A percentile compares a stretch with the other conserved stretches of the same genome.
These are phyloP conservation scores for Diorhabda carinulata DNA, from an alignment of 1,140 invertebrate species.

Conservation along the genomic window DNA sequence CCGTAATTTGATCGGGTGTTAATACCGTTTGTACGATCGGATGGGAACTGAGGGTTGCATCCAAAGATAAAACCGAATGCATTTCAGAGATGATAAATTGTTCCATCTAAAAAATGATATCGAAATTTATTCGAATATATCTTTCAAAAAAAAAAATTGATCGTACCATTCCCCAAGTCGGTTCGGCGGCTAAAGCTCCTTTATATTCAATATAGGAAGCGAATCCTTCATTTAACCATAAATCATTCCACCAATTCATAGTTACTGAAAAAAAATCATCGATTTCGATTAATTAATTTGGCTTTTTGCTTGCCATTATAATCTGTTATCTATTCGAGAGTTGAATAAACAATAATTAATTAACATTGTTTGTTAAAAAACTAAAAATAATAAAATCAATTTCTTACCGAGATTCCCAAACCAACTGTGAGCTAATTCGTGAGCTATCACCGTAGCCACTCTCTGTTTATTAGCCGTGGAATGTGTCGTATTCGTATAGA, in stretches of 20 bases:
- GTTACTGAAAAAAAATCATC: conserved; percentile 60
- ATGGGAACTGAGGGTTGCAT: conserved; percentile 80
- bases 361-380: neutral
- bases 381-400: neutral
- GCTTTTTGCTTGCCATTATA: no score
- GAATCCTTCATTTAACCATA: conserved; percentile 93
- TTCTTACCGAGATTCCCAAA: conserved; percentile 76
- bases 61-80: conserved; percentile 69
- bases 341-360: no score
- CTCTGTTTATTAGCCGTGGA: conserved; percentile 72
- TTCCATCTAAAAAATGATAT: conserved; percentile 36
- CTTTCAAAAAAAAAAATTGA: no score
- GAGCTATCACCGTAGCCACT: conserved; percentile 77
- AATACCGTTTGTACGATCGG: conserved; percentile 79
- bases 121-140: neutral
- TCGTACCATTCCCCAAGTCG: conserved; percentile 78
- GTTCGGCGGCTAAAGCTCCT: conserved; percentile 65
- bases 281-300: no score
- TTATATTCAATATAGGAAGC: conserved; percentile 83
- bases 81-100: conserved; percentile 72
- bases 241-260: conserved; percentile 88
- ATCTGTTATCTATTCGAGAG: no score
- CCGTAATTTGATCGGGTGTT: conserved; percentile 85
- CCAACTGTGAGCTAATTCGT: conserved; percentile 93
- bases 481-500: conserved; percentile 66